Base-by-base conservation (phyloP, 1,140 invertebrate species). In the Tachypleus tridentatus region DNA sequence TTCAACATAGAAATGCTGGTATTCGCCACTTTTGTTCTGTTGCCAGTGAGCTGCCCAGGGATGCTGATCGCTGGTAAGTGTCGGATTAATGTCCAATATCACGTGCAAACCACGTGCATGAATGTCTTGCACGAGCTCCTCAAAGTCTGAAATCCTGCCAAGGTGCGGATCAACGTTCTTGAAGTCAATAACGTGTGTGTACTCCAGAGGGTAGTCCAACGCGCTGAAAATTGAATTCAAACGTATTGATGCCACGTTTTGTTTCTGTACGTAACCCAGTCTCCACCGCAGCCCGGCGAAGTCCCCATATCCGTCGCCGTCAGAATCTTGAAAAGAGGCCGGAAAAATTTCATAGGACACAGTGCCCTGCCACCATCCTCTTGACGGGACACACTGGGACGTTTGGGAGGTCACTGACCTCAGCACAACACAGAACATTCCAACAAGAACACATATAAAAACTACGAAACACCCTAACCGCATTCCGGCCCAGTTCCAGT, bases 301-400 rank as follows among this genome's bases (percentile, higher is more conserved):
- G 56, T 69, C 68, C 49, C 68, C 68, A 51, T 57, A 62, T 9
- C 68, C 68, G 53, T 69, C 66, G 10, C 62, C 76, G 70, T 85
- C 82, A 0, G 84, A 84, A 72, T 89, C 87, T 73, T 87, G 82
- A 73, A 89, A 91, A 57, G 86, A 87, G 0, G 85, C 85, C 4
- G 87, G 86, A 71, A 88, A 89, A 64, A 92, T 83, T 77, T 91
- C 87, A 73, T 91, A 91, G 71, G 90, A 85, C 3, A 89, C 78
- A 62, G 82, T 83, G 10, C 87, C 87, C 78, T 88, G 86, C 79
- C 87, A 88, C 88, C 88, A 92, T 64, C 85, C 79, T 3, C 79
- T 76, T 6, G 75, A 69, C 53, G 85, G 85, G 73, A 86, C 85
- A 68, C 86, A 90, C 64, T 80, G 80, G 74, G 80, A 84, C 47